phyloP scores from a whole-genome alignment of 2,888 invertebrate species.

The Lottia gigantea region DNA sequence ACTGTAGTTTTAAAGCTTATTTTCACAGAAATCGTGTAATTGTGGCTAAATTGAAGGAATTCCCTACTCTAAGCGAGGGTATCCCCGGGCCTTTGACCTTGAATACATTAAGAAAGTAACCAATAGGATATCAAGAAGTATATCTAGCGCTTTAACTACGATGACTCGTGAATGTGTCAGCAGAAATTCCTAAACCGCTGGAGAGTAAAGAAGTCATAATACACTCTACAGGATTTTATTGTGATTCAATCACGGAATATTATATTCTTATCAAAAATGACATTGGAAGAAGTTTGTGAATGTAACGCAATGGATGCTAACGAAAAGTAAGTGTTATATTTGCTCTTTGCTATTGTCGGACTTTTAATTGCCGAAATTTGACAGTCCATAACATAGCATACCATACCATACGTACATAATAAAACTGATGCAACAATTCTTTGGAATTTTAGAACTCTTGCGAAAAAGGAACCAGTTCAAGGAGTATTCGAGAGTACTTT shows the following conservation, averaged over 20 bases:
- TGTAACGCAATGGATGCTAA: neutral
- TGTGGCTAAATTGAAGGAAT: too few species aligned
- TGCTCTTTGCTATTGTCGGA: too few species aligned
- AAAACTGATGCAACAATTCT: too few species aligned
- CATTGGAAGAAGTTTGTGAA: neutral
- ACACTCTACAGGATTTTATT: neutral
- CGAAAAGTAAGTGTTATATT: neutral
- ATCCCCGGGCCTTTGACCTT: constrained; percentile 1
- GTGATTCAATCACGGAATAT: too few species aligned
- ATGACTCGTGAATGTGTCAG: constrained; percentile 7
- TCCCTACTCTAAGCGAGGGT: neutral
- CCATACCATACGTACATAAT: too few species aligned
- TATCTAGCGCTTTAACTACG: neutral
- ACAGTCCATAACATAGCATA: too few species aligned
- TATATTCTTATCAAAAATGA: neutral
- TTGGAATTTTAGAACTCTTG: too few species aligned
- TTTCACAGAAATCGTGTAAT: neutral
- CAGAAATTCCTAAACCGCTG: neutral
- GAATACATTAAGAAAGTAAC: neutral
- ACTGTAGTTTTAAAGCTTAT: neutral
- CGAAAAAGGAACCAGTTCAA: too few species aligned
- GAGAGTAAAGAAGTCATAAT: neutral
- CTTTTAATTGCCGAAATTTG: too few species aligned
- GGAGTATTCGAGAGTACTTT: too few species aligned
- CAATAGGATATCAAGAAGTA: neutral